Evolutionary conservation across 2,113 vertebrate species (phyloP).

Genomic region (Porphyrio hochstetteri): DNA sequence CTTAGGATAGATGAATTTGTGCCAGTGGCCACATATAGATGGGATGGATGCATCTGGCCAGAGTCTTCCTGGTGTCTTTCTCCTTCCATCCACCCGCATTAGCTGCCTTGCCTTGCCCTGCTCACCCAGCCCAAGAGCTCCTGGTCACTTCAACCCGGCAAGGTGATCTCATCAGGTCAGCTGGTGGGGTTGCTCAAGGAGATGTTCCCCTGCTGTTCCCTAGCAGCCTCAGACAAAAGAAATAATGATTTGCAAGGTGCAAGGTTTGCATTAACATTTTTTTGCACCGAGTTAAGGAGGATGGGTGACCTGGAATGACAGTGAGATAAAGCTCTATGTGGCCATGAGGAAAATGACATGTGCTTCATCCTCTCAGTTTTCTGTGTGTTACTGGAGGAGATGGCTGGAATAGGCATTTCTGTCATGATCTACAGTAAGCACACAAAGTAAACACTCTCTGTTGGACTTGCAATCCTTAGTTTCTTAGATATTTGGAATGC

Average conservation of each 20-base stretch:
- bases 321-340: background rate
- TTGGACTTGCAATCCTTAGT: background rate
- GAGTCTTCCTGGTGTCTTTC: background rate
- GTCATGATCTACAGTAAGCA: background rate
- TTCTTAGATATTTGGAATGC: background rate
- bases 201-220: background rate
- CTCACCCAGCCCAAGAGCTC: background rate
- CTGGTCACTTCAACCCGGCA: background rate
- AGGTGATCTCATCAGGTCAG: background rate
- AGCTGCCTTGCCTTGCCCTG: background rate
- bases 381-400: background rate
- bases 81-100: background rate
- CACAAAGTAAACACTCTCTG: background rate
- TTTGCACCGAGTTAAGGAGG: background rate
- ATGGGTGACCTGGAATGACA: background rate
- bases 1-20: background rate
- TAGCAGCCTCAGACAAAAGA: background rate
- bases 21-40: background rate
- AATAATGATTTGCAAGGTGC: background rate
- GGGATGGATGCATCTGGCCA: background rate
- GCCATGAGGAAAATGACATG: background rate
- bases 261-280: constrained; percentile 22
- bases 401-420: background rate
- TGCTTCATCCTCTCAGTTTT: background rate
- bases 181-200: background rate